Evolutionary conservation across 2,113 vertebrate species (phyloP), one percentile per base, ranked within the genome.

Genomic region (Saimiri boliviensis): DNA sequence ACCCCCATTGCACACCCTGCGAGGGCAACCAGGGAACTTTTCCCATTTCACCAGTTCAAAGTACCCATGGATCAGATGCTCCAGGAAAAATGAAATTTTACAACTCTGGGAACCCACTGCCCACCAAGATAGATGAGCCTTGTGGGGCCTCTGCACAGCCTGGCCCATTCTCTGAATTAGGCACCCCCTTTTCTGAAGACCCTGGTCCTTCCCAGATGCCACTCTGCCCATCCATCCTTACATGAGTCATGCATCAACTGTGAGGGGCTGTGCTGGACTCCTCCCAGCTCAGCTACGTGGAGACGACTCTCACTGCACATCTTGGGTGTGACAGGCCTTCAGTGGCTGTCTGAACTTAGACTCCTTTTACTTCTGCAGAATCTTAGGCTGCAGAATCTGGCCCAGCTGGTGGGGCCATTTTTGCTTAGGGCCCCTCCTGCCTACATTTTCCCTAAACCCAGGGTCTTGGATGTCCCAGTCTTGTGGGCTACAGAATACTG

Each of bases 281-380:
- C 37, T 85, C 14, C 19, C 14, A 5, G 32, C 27, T 87, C 70
- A 35, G 58, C 74, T 81, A n/a, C 4, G 6, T 2, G 56, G 54
- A n/a, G 27, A 8, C 1, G 6, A 30, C 12, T 49, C 73, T 84
- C 0, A 0, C 32, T 60, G 20, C 10, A 35, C 42, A 25, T 42
- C 79, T 37, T 7, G 8, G 7, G 1, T 66, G 16, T 49, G 49
- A 49, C 49, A 27, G 60, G 25, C 40, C 87, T 83, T 89, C 25
- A 30, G 21, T 81, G 79, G 40, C 52, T 20, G 1, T 25, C 66
- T 63, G 47, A 74, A 60, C 49, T 42, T n/a, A 54, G 77, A 45
- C 42, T 79, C 71, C 45, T 77, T 79, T 89, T 21, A 89, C 30
- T 93, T 86, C 80, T 93, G 86, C 23, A 84, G 89, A 90, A 66